These are phyloP conservation scores for Harpalus rufipes DNA, from an alignment of 2,888 invertebrate genomes.

Conservation along the genomic window DNA sequence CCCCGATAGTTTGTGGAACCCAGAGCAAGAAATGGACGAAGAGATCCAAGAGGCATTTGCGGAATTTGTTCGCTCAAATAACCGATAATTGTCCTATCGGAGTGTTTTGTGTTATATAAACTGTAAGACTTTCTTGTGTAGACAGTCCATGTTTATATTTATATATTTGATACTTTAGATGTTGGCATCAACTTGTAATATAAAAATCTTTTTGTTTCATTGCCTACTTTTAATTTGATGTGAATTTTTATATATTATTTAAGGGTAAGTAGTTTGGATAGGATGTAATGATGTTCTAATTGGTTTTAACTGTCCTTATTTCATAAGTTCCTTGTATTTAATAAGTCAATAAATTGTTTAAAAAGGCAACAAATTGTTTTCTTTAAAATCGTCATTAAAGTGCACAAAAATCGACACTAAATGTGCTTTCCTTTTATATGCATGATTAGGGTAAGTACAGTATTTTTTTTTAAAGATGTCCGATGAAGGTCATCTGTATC, in stretches of 20 bases:
- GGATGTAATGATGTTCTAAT: conserved; percentile 39
- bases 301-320: conserved; percentile 31
- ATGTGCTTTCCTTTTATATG: too few relatives aligned
- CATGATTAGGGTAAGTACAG: too few relatives aligned
- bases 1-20: conserved; percentile 78
- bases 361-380: neutral
- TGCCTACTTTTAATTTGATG: conserved; percentile 38
- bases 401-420: too few relatives aligned
- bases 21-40: conserved; percentile 82
- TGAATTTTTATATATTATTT: conserved; percentile 17
- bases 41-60: conserved; percentile 81
- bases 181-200: conserved; percentile 55
- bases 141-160: conserved; percentile 57
- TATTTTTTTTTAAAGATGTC: too few relatives aligned
- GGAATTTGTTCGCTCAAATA: conserved; percentile 78
- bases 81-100: conserved; percentile 71
- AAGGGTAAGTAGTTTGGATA: conserved; percentile 44
- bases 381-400: too few relatives aligned
- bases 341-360: conserved; percentile 40
- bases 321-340: conserved; percentile 46
- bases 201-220: conserved; percentile 48
- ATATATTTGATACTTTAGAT: conserved; percentile 65
- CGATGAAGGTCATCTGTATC: too few relatives aligned
- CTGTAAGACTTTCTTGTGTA: conserved; percentile 54
- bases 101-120: conserved; percentile 54